Base-by-base conservation (phyloP, 2,113 vertebrate genomes). In the Piprites chloris region DNA sequence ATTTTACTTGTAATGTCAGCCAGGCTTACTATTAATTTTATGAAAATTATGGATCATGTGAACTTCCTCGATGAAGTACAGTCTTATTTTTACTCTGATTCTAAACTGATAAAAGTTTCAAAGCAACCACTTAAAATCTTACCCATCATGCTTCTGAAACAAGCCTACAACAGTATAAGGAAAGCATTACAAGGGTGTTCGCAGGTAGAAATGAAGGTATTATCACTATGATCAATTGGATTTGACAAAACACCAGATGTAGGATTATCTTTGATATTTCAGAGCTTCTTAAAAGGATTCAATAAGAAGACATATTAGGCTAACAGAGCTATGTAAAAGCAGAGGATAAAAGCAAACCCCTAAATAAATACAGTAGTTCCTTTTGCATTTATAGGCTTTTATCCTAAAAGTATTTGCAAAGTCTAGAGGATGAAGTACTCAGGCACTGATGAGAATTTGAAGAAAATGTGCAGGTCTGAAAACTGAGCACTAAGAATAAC, bases 381-480 rank as follows among this genome's bases (percentile, higher is more conserved):
- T 75, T 78, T 82, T 65, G 28, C 30, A 87, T 66, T 78, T 32
- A 63, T 1, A 83, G 33, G 30, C 39, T 92, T 90, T 84, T 65
- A 84, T 84, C 30, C 18, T 42, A 72, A 58, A 94, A 68, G 33
- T 22, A 73, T 71, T 63, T 89, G 27, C 30, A 47, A 73, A 91
- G 21, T 72, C 41, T 72, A 32, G 24, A 93, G 27, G 14, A 72
- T 23, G 14, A 93, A 75, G 15, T 59, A 55, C 35, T 75, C 30
- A 67, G 55, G 14, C 30, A 71, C 10, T 1, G 1, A 49, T 8
- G 3, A 78, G 15, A 82, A 55, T 49, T 55, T 0, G 0, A 55
- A 67, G 39, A 87, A 71, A 94, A 86, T 17, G 4, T 77, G 10
- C 10, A 79, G 16, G 22, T 49, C 28, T 69, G 58, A 32, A 52